phyloP scores from a whole-genome alignment of 1,140 invertebrate species.

The Diploscapter pachys region DNA sequence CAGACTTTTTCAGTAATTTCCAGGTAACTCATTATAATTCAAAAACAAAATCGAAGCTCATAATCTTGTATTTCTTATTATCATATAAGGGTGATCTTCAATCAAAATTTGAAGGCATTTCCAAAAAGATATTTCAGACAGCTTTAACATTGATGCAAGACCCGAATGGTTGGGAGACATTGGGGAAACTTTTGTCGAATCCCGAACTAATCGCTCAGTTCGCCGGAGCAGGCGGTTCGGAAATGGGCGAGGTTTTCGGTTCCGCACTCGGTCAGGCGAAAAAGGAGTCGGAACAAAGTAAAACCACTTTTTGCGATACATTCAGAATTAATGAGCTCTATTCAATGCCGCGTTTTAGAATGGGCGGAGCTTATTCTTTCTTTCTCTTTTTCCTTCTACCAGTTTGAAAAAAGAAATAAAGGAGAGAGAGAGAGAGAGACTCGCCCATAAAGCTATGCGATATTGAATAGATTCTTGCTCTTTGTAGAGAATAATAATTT shows the following conservation, averaged over 20 bases:
- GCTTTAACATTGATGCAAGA: slow-evolving; percentile 53
- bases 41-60: neutral
- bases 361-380: neutral
- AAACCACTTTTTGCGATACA: slow-evolving; percentile 5
- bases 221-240: slow-evolving; percentile 27
- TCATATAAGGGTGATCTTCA: neutral
- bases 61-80: neutral
- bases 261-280: slow-evolving; percentile 33
- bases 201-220: slow-evolving; percentile 57
- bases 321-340: neutral
- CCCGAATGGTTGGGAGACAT: slow-evolving; percentile 55
- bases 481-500: too few relatives aligned
- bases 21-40: slow-evolving; percentile 36
- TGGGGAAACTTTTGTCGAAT: slow-evolving; percentile 53
- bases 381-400: neutral
- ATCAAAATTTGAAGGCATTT: too few relatives aligned
- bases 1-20: slow-evolving; percentile 56
- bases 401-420: slow-evolving; percentile 10
- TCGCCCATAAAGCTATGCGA: too few relatives aligned
- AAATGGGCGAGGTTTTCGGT: slow-evolving; percentile 31
- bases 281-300: slow-evolving; percentile 17
- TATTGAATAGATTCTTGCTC: too few relatives aligned
- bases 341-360: neutral
- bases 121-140: slow-evolving; percentile 41
- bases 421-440: too few relatives aligned